Conservation (phyloP, 2,113 vertebrate genomes). For the Jaculus jaculus region DNA sequence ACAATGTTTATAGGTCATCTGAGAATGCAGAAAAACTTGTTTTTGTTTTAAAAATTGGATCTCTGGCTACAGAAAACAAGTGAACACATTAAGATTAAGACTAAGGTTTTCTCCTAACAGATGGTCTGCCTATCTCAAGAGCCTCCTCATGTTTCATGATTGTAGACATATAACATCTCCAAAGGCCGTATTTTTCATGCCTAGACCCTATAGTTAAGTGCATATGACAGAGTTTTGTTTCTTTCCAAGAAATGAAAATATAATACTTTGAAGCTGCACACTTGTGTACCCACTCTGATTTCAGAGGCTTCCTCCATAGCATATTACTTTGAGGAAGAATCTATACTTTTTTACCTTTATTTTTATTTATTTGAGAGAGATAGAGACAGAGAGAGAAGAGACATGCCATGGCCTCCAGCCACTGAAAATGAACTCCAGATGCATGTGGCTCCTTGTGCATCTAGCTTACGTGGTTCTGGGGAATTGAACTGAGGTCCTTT, state of each 20-base stretch:
- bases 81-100: not conserved
- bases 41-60: not conserved
- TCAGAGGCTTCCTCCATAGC: not conserved
- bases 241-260: slow-evolving; percentile 21
- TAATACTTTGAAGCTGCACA: not conserved
- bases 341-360: not conserved
- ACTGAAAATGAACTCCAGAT: too few relatives aligned
- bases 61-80: too few relatives aligned
- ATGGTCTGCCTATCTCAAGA: not conserved
- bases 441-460: too few relatives aligned
- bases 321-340: not conserved
- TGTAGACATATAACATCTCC: not conserved
- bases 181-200: not conserved
- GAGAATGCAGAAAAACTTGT: not conserved
- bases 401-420: too few relatives aligned
- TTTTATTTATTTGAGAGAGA: too few relatives aligned
- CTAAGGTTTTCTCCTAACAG: not conserved
- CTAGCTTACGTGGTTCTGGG: too few relatives aligned
- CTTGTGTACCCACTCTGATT: not conserved
- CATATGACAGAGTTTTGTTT: not conserved
- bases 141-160: not conserved
- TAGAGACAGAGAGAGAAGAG: too few relatives aligned
- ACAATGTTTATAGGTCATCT: not conserved
- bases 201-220: not conserved
- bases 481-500: too few relatives aligned